phyloP scores from a whole-genome alignment of 2,113 vertebrate species.

The Anser brachyrhynchus region DNA sequence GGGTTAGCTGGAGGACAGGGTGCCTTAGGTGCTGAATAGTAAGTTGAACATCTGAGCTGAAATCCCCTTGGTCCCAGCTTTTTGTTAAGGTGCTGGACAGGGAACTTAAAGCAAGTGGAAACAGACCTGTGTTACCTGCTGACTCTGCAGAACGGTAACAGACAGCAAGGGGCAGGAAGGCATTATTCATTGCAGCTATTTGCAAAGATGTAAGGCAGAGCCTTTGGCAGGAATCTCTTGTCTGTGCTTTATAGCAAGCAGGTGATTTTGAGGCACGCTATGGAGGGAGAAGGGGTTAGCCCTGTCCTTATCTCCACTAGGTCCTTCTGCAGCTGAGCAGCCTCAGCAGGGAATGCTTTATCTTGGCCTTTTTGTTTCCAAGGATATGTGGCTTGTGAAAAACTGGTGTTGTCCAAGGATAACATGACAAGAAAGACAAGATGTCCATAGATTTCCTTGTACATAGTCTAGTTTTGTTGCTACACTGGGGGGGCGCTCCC shows the following conservation, averaged over 20 bases:
- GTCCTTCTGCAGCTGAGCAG: not conserved
- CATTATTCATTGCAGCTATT: not conserved
- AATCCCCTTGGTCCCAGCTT: not conserved
- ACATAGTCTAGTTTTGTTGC: not conserved
- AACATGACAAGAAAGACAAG: not conserved
- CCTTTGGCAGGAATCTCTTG: not conserved
- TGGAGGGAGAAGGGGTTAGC: not conserved
- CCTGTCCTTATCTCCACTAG: not conserved
- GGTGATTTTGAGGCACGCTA: not conserved
- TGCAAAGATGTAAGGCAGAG: not conserved
- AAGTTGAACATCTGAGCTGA: not conserved
- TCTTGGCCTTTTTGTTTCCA: not conserved
- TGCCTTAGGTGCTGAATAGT: fast-evolving
- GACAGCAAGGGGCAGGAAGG: not conserved
- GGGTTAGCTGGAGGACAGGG: not conserved
- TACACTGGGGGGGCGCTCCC: not conserved
- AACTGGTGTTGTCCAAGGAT: not conserved
- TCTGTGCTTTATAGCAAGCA: not conserved
- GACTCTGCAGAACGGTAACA: not conserved
- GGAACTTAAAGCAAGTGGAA: not conserved
- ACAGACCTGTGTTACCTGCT: not conserved
- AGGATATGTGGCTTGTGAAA: not conserved
- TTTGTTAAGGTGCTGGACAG: not conserved
- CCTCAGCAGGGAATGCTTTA: not conserved
- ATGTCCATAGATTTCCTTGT: not conserved